Conservation (phyloP, 2,113 vertebrate species). For the Charina bottae region DNA sequence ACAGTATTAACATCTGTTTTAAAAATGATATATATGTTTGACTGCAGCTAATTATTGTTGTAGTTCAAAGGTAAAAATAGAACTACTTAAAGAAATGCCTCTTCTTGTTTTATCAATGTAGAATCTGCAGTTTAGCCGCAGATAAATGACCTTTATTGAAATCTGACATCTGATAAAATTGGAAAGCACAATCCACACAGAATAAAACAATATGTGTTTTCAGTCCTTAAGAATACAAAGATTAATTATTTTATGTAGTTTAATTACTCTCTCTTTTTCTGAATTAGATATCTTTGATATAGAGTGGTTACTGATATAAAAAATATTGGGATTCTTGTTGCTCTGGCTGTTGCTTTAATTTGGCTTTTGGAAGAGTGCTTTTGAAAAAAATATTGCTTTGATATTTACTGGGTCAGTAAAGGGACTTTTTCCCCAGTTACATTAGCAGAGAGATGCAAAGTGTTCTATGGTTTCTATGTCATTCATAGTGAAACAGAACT, state of each 20-base stretch:
- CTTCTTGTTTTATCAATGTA: conserved; percentile 36
- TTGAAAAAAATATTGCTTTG: background rate
- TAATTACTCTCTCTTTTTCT: background rate
- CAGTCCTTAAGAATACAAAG: conserved; percentile 35
- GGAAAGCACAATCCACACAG: conserved; percentile 11
- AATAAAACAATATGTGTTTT: conserved; percentile 43
- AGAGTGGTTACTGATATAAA: background rate
- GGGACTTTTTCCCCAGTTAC: background rate
- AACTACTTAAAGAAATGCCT: conserved; percentile 28
- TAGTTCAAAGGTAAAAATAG: background rate
- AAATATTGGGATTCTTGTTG: too few relatives aligned
- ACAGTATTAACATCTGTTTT: background rate
- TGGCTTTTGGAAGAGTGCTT: conserved; percentile 11
- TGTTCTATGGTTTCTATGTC: background rate
- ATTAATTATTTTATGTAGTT: conserved; percentile 13
- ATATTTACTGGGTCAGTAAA: background rate
- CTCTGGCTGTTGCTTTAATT: too few relatives aligned
- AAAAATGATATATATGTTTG: background rate
- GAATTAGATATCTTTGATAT: background rate
- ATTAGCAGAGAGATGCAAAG: conserved; percentile 3
- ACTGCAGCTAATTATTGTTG: background rate
- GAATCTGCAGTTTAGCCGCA: conserved; percentile 39
- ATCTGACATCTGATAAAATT: conserved; percentile 42
- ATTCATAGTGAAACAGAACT: background rate
- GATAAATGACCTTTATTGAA: conserved; percentile 34